A percentile compares a stretch with the other conserved stretches of the same genome.
These are phyloP conservation scores for Rhegmatorhina hoffmannsi DNA, from an alignment of 2,113 vertebrate genomes.

Conservation along the genomic window DNA sequence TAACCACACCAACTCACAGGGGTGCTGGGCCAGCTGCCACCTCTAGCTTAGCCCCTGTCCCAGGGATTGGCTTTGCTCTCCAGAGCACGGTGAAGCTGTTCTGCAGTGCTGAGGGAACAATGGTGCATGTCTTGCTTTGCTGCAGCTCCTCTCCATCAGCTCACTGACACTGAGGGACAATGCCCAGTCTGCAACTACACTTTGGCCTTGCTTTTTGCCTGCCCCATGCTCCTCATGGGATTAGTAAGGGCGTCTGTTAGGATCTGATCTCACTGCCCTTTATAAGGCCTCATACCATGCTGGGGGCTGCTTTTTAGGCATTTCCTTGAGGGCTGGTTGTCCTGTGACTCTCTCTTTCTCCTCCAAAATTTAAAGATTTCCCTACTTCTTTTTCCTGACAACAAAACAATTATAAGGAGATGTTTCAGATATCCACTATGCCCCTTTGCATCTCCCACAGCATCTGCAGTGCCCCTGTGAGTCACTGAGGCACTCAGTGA, in stretches of 20 bases:
- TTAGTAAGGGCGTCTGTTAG: neutral
- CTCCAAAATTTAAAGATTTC: neutral
- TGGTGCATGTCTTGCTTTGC: neutral
- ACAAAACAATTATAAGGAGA: neutral
- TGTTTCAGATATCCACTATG: neutral
- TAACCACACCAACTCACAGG: fast-evolving
- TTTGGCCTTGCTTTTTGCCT: neutral
- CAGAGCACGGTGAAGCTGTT: fast-evolving
- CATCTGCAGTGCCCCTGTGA: neutral
- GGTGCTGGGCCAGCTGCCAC: neutral
- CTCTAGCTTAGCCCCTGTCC: neutral
- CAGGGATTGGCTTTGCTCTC: neutral
- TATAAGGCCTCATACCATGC: neutral
- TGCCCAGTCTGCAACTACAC: neutral
- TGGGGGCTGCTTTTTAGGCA: neutral
- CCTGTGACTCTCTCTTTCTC: neutral
- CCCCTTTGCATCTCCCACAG: neutral
- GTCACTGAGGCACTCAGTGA: neutral
- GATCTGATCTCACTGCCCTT: neutral
- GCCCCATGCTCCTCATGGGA: neutral
- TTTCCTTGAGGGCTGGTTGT: neutral
- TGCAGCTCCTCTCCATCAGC: neutral
- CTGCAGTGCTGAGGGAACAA: neutral
- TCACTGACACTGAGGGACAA: fast-evolving
- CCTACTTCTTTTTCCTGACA: neutral